Evolutionary conservation across 2,797 vertebrate species (phyloP), one percentile per base, ranked within the genome.

Genomic region (Poecilia picta): DNA sequence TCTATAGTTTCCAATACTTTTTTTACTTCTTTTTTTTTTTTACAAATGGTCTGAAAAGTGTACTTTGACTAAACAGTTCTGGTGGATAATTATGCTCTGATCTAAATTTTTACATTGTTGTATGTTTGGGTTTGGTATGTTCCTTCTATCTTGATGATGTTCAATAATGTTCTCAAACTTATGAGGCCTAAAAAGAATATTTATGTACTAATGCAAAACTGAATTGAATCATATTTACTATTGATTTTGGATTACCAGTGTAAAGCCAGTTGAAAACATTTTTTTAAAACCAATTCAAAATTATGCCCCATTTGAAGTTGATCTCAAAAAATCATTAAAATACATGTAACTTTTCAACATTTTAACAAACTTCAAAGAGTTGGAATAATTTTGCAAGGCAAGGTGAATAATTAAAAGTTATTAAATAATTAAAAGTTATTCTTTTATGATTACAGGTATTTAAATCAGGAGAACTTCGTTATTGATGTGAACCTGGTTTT

Each of bases 401-500:
- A 4, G 25, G 36, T 68, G 2, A 41, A 68, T 16, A 62, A 62
- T 36, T 18, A 41, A 41, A n/a, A n/a, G n/a, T n/a, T n/a, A n/a
- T n/a, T 33, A 33, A 33, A 33, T 33, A 33, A 33, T 33, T 33
- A 33, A 33, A 33, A 33, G 33, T 33, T 33, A 33, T 72, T 81
- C 66, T 47, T 28, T 89, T 12, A 71, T 74, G 5, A 2, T 96
- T 91, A 85, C 83, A 99, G 98, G 92, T 99, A 99, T 90, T 92
- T 95, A 55, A 97, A 95, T 90, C 93, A 97, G 88, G 97, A 98
- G 94, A 96, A 96, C 7, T 99, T 99, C 94, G 97, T 97, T 75
- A 88, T 97, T 16, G 98, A 99, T 77, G 96, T 99, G 92, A 98
- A 97, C 94, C 95, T 98, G 92, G 97, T 99, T 91, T 99, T 99